Evolutionary conservation across 2,797 vertebrate genomes (phyloP).

Genomic region (Parauchenoglanis ngamensis): DNA sequence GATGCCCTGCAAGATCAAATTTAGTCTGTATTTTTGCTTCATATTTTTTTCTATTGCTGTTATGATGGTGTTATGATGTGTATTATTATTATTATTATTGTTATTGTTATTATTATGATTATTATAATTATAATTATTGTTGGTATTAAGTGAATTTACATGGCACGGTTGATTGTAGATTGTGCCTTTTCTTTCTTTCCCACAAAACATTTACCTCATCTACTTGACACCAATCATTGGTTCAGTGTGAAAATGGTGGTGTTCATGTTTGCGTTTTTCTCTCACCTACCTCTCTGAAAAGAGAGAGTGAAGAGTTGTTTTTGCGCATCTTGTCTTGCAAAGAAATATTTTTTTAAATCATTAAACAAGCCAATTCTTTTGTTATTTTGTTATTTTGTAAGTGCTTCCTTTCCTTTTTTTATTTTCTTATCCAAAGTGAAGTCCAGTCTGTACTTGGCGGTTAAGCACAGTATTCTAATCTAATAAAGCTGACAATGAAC

Average conservation of each 20-base stretch:
- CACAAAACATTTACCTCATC: slow-evolving; percentile 84
- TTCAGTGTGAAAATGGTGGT: slow-evolving; percentile 71
- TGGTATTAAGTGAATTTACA: slow-evolving; percentile 76
- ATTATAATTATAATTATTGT: slow-evolving; percentile 66
- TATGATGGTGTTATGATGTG: slow-evolving; percentile 70
- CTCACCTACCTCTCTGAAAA: slow-evolving; percentile 60
- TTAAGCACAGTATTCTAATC: slow-evolving; percentile 66
- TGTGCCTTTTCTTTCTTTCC: slow-evolving; percentile 75
- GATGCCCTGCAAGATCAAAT: slow-evolving; percentile 75
- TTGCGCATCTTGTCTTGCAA: slow-evolving; percentile 76
- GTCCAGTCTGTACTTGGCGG: slow-evolving; percentile 63
- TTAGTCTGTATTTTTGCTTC: slow-evolving; percentile 77
- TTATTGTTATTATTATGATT: slow-evolving; percentile 48
- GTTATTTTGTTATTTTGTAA: slow-evolving; percentile 54
- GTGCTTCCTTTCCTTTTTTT: slow-evolving; percentile 61
- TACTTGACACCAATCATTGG: slow-evolving; percentile 76
- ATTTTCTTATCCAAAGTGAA: slow-evolving; percentile 62
- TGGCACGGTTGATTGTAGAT: slow-evolving; percentile 81
- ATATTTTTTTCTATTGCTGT: slow-evolving; percentile 77
- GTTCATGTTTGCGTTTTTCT: slow-evolving; percentile 71
- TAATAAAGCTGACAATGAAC: slow-evolving; percentile 67
- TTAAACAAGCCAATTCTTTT: slow-evolving; percentile 76
- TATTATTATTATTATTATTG: slow-evolving; percentile 58
- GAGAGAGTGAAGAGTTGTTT: slow-evolving; percentile 61
- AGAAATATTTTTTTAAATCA: slow-evolving; percentile 87